phyloP scores from a whole-genome alignment of 2,888 invertebrate genomes.

The Mayetiola destructor region DNA sequence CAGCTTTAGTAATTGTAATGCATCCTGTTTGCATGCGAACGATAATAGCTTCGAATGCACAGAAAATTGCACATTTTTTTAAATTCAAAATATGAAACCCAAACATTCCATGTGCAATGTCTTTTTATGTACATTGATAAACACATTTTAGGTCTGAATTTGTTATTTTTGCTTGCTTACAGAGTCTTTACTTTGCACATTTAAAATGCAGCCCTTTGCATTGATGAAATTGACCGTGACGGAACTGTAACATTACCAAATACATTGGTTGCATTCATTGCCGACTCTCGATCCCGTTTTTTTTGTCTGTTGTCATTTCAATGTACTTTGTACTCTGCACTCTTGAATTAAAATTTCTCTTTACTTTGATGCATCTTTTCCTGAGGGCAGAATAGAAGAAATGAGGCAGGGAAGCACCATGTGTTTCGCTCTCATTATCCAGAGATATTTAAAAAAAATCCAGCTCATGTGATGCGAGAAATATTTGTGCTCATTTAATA shows the following conservation, averaged over 20 bases:
- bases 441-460: too few relatives aligned
- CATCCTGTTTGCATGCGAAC: not conserved
- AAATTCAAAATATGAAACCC: not conserved
- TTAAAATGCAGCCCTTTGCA: not conserved
- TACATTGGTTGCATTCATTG: too few relatives aligned
- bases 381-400: not conserved
- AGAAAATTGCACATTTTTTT: not conserved
- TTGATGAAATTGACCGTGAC: conserved; percentile 8
- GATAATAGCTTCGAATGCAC: too few relatives aligned
- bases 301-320: not conserved
- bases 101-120: not conserved
- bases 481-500: too few relatives aligned
- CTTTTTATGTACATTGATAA: not conserved
- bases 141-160: not conserved
- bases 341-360: too few relatives aligned
- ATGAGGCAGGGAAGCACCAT: conserved; percentile 9
- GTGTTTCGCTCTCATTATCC: not conserved
- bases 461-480: too few relatives aligned
- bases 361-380: not conserved
- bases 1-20: too few relatives aligned
- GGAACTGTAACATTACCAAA: conserved; percentile 1
- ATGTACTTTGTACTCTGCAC: not conserved
- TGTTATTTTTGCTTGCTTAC: too few relatives aligned
- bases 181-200: too few relatives aligned
- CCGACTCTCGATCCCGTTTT: too few relatives aligned